Base-by-base conservation (phyloP, 2,113 vertebrate genomes). In the Atractosteus spatula region DNA sequence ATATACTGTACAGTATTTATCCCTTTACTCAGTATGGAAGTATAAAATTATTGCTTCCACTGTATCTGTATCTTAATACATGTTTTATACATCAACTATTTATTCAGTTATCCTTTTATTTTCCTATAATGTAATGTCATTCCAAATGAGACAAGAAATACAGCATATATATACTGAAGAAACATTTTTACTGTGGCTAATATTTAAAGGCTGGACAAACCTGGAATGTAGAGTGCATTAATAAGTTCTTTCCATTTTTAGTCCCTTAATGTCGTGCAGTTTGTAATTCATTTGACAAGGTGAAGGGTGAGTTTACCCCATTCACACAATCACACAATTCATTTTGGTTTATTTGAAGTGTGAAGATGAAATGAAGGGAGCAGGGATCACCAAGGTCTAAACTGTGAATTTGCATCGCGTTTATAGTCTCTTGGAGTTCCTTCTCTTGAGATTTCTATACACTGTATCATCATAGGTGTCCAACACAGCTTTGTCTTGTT, bases 101-200 rank as follows among this genome's bases (percentile, higher is more conserved):
- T 29, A 29, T 29, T 29, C 29, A 29, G 29, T 29, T 29, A 29
- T 72, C 54, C 69, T n/a, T 74, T 77, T 74, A 72, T 73, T 75
- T 78, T 79, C 64, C 71, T 73, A 68, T 66, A 72, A 73, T 61
- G 65, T 66, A 76, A 70, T n/a, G 65, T 75, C 78, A 74, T 73
- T 83, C 78, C 78, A 69, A 75, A 70, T 76, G 70, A 71, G 69
- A 74, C 59, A 71, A 70, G 78, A 76, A 76, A 69, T 16, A 41
- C 79, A 80, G 71, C 57, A 51, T 55, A 63, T n/a, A 68, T 64
- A 72, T 56, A 67, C 62, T 59, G 59, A 73, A 42, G 77, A 71
- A 42, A 3, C 72, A 55, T 17, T 43, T 77, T 66, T 67, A 55
- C 62, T 79, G 71, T 71, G 74, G 70, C 72, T 74, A 51, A 59